Conservation (phyloP, 2,888 invertebrate species). For the Elegia similella region DNA sequence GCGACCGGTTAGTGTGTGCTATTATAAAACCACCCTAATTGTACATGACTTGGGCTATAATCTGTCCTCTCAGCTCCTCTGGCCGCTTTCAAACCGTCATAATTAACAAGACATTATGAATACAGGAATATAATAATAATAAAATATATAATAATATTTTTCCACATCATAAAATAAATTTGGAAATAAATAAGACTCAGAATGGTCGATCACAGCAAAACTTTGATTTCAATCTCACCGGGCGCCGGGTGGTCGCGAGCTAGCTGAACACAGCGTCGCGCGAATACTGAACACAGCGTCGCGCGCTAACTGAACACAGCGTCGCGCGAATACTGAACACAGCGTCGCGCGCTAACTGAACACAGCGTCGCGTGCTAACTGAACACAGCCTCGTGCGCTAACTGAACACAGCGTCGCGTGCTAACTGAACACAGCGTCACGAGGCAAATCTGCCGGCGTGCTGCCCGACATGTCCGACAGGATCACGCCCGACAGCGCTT, state of each 20-base stretch:
- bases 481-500: conserved; percentile 88
- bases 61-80: too few species aligned
- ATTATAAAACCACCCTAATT: too few species aligned
- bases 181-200: background rate
- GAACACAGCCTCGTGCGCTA: conserved; percentile 54
- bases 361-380: conserved; percentile 53
- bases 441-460: conserved; percentile 48
- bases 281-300: conserved; percentile 40
- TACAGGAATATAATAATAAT: too few species aligned
- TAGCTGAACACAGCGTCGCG: conserved; percentile 67
- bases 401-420: too few species aligned
- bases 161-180: too few species aligned
- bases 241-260: conserved; percentile 39
- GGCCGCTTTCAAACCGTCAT: too few species aligned
- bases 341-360: conserved; percentile 65
- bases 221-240: background rate
- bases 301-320: conserved; percentile 70
- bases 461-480: conserved; percentile 65
- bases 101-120: too few species aligned
- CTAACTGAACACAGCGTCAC: conserved; percentile 69
- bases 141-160: too few species aligned
- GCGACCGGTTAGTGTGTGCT: too few species aligned
- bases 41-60: too few species aligned
- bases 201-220: conserved; percentile 5
- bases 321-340: conserved; percentile 56